Evolutionary conservation across 2,797 vertebrate genomes (phyloP), one percentile per base, ranked within the genome.

Genomic region (Crenuchus spilurus): DNA sequence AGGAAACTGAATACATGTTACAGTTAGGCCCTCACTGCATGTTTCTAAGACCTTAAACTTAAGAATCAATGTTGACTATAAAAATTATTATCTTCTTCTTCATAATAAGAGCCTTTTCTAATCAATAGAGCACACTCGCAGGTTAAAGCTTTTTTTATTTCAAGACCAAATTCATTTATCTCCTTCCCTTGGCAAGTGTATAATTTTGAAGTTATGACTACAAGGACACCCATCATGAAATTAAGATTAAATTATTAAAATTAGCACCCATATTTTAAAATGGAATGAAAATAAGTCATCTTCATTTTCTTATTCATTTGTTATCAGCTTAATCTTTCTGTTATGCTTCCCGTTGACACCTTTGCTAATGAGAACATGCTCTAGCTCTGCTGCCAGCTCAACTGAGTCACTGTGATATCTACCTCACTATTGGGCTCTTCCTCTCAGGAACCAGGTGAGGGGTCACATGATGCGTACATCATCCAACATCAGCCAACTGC

Each of bases 121-220:
- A 49, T 48, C 35, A 72, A 66, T 37, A 44, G 35, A 26, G 10
- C 41, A 37, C 37, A 28, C 39, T 61, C 35, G 11, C 16, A 30
- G 41, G 41, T 14, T 42, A 8, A 9, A 0, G 16, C 26, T 35
- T 58, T 37, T 20, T 41, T 26, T 51, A 4, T 24, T 61, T 24
- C 33, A 39, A 24, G 58, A 39, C 20, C 20, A 46, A 48, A 48
- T 46, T 64, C 62, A 63, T 41, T 61, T 41, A 61, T 44, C 20
- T 30, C 9, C 11, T n/a, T 44, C 60, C 39, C 13, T 63, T 44
- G 54, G 4, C 5, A 28, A 28, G 39, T 5, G 3, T 44, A 22
- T 41, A 9, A 30, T 64, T 64, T 22, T 6, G 5, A 26, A 62
- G 22, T n/a, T 8, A 31, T 10, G 11, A 22, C 48, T 54, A 16